Evolutionary conservation across 2,888 invertebrate species (phyloP), one percentile per base, ranked within the genome.

Genomic region (Aplocera efformata): DNA sequence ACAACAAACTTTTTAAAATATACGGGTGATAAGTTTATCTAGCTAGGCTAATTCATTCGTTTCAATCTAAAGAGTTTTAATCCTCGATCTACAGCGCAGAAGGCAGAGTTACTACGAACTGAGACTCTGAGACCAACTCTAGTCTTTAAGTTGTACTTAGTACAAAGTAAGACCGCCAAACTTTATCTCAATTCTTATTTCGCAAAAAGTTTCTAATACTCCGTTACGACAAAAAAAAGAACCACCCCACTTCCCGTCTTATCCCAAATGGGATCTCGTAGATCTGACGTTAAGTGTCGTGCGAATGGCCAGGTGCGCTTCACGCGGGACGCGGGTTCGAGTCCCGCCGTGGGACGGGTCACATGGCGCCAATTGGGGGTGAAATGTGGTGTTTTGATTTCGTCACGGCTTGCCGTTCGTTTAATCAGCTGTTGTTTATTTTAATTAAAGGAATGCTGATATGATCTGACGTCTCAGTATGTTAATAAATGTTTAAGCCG

Each of bases 281-380:
- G 50, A 50, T 44, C 56, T 50, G 46, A 31, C 44, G 52, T 46
- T 67, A 63, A 70, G 70, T 67, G 67, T 50, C 64, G 70, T 70
- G 70, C 37, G 70, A 70, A 34, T 27, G 10, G 13, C 32, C 68
- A 67, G 63, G 60, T 67, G 70, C 32, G 20, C 22, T 23, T 53
- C 56, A 33, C 60, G 42, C 43, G 38, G 3, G 39, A 48, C 55
- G 53, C 51, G 24, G 26, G 33, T 52, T 48, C 48, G 47, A 29
- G 20, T 35, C 32, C 17, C 27, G 27, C 17, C 42, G 43, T 48
- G 48, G 11, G 39, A 48, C 34, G 50, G 42, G 42, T 51, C 68
- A 71, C 59, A 60, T 52, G 41, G 34, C 42, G 38, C 45, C 56
- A 70, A 66, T 70, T 63, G 67, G 59, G 68, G 71, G 56, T 67